These are phyloP conservation scores for Rhinolophus sinicus DNA, from an alignment of 2,113 vertebrate species.

Conservation along the genomic window DNA sequence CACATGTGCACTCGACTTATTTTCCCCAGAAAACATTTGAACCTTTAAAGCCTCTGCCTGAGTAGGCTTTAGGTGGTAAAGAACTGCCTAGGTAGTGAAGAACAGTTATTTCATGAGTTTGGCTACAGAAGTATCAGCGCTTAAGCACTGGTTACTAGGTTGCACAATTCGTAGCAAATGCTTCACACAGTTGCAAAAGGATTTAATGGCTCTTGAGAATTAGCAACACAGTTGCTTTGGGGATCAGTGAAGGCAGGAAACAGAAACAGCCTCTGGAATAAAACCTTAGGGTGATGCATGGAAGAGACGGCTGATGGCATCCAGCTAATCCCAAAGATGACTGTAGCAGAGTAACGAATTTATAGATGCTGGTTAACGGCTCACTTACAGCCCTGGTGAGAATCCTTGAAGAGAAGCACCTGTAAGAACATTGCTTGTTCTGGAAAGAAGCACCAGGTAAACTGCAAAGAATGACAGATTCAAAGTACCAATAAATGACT, in stretches of 20 bases:
- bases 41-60: background rate
- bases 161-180: fast-evolving
- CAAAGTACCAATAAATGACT: background rate
- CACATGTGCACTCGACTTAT: background rate
- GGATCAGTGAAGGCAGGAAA: too few relatives aligned
- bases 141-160: background rate
- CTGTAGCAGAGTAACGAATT: too few relatives aligned
- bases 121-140: background rate
- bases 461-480: fast-evolving
- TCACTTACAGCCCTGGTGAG: too few relatives aligned
- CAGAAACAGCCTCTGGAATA: background rate
- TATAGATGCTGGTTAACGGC: background rate
- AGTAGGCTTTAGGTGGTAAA: too few relatives aligned
- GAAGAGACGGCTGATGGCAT: background rate
- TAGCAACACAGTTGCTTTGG: background rate
- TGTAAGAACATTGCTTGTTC: background rate
- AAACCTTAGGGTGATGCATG: fast-evolving
- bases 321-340: background rate
- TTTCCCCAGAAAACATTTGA: background rate
- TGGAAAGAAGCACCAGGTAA: background rate
- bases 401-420: background rate
- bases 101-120: background rate
- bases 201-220: too few relatives aligned
- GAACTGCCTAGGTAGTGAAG: background rate
- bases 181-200: background rate